Conservation (phyloP, 2,797 vertebrate genomes). For the Premnoplex brunnescens region DNA sequence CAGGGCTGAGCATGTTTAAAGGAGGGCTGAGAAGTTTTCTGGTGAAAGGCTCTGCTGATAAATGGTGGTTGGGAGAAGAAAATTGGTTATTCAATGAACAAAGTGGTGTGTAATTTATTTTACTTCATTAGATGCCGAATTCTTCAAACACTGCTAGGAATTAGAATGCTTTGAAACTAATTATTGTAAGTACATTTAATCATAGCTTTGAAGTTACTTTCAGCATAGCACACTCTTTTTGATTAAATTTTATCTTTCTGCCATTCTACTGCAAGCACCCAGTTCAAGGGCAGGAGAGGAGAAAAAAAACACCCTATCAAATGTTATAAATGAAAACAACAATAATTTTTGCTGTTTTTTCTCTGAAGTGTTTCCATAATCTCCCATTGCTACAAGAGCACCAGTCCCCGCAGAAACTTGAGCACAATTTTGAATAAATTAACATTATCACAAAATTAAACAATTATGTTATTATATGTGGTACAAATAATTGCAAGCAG, state of each 20-base stretch:
- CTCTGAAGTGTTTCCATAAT: neutral
- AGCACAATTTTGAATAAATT: neutral
- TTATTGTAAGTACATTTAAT: slow-evolving; percentile 75
- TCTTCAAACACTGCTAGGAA: slow-evolving; percentile 64
- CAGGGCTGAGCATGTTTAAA: slow-evolving; percentile 27
- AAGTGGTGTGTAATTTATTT: slow-evolving; percentile 72
- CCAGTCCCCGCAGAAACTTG: neutral
- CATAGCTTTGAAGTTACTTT: slow-evolving; percentile 70
- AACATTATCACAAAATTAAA: neutral
- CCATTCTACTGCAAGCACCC: slow-evolving; percentile 4
- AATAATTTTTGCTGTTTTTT: neutral
- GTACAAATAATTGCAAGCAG: neutral
- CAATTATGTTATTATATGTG: neutral
- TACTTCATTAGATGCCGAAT: slow-evolving; percentile 73
- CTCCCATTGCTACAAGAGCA: neutral
- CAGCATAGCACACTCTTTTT: slow-evolving; percentile 30
- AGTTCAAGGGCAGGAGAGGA: neutral
- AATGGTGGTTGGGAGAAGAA: slow-evolving; percentile 61
- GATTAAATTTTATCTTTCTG: slow-evolving; percentile 56
- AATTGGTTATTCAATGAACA: slow-evolving; percentile 74
- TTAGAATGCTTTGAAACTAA: slow-evolving; percentile 71
- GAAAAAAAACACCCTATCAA: neutral
- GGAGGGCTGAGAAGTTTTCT: slow-evolving; percentile 42
- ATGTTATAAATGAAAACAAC: slow-evolving; percentile 17
- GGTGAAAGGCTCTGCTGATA: slow-evolving; percentile 61